phyloP scores from a whole-genome alignment of 2,888 invertebrate species.

The Cheilosia variabilis region DNA sequence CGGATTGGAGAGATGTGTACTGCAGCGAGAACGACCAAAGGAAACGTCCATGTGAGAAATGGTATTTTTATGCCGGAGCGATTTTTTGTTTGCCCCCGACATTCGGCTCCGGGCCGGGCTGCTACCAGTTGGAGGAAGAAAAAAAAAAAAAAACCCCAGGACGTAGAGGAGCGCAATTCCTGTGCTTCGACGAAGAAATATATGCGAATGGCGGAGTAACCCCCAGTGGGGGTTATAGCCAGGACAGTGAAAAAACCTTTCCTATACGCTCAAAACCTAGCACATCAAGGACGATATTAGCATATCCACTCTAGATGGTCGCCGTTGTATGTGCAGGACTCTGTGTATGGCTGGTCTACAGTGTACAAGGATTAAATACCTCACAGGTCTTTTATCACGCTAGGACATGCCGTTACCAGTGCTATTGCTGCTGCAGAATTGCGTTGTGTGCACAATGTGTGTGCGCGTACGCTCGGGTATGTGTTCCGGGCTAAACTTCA shows the following conservation, averaged over 20 bases:
- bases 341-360: neutral
- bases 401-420: slow-evolving; percentile 71
- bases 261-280: slow-evolving; percentile 70
- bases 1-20: slow-evolving; percentile 3
- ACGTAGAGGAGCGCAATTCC: slow-evolving; percentile 60
- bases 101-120: slow-evolving; percentile 26
- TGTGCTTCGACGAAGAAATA: slow-evolving; percentile 59
- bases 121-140: neutral
- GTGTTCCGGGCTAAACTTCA: slow-evolving; percentile 54
- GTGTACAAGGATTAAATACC: slow-evolving; percentile 69
- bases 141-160: slow-evolving; percentile 2
- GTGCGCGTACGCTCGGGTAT: slow-evolving; percentile 14
- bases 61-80: slow-evolving; percentile 71
- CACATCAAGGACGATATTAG: slow-evolving; percentile 74
- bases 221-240: slow-evolving; percentile 34
- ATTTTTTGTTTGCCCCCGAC: slow-evolving; percentile 48
- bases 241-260: slow-evolving; percentile 50
- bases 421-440: slow-evolving; percentile 49
- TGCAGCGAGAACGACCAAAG: slow-evolving; percentile 46
- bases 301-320: slow-evolving; percentile 70
- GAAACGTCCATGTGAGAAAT: slow-evolving; percentile 72
- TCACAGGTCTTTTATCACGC: slow-evolving; percentile 75
- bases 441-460: slow-evolving; percentile 48
- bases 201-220: slow-evolving; percentile 51
- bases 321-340: neutral